Base-by-base conservation (phyloP, 2,113 vertebrate species). In the Hipposideros armiger region DNA sequence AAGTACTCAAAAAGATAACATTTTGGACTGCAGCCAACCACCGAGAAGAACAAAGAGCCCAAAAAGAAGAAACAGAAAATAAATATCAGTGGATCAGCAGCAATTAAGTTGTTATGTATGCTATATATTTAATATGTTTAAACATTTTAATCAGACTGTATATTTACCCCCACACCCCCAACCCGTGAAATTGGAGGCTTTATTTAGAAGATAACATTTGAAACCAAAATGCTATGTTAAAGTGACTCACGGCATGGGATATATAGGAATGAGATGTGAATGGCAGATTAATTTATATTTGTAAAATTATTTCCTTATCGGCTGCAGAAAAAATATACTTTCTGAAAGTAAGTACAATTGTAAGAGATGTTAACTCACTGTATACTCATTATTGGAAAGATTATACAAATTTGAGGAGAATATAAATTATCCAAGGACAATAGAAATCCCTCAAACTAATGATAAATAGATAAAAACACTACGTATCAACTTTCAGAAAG, bases 21-120 rank as follows among this genome's bases (percentile, higher is more conserved):
- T 99, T 99, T 98, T 99, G 99, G 99, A 98, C 99, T 95, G 98
- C 99, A 72, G 98, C 98, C 45, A 98, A 30, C 93, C 98, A 98
- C 97, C 96, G 99, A 92, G 98, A 98, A 67, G 98, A 98, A 96
- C 98, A 96, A 77, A 98, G 98, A 94, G 95, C 98, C 0, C 95
- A 96, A 94, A 97, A 94, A 2, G 98, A 98, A 92, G 97, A 98
- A 45, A 96, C 97, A 7, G 96, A 91, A 98, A 20, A 96, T 78
- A 5, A 97, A 9, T 5, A 22, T 40, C 96, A 96, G 45, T 97
- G 97, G 97, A 15, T 86, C 28, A 77, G 7, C 28, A 91, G 74
- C 90, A 74, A 20, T 80, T 98, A 96, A 56, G 10, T 64, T 85
- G 47, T 85, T 3, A 50, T 11, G 62, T 40, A 1, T 78, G 74